These are phyloP conservation scores for Macaria liturata DNA, from an alignment of 2,888 invertebrate species.

Conservation along the genomic window DNA sequence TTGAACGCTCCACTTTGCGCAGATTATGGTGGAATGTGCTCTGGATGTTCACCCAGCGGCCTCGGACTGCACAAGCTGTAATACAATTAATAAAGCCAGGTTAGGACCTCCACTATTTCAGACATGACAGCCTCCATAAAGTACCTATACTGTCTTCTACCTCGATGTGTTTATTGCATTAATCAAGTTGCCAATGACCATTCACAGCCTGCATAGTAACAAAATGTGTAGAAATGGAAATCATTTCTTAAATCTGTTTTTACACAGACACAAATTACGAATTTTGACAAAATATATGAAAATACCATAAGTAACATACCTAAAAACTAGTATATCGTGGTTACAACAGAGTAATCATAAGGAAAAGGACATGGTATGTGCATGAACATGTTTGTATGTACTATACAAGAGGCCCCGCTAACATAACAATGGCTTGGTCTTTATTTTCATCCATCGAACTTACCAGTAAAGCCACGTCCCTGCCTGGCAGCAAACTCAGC, in stretches of 20 bases:
- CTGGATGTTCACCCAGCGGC: slow-evolving; percentile 52
- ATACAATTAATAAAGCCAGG: not conserved
- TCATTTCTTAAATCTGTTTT: no score
- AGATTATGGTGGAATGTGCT: slow-evolving; percentile 75
- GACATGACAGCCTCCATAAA: not conserved
- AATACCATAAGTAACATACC: no score
- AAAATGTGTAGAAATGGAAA: no score
- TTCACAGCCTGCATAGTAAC: not conserved
- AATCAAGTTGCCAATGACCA: no score
- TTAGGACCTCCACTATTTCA: not conserved
- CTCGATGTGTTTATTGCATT: no score
- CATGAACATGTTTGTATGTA: not conserved
- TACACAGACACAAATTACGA: no score
- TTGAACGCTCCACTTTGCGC: slow-evolving; percentile 62
- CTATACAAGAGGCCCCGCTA: not conserved
- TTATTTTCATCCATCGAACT: slow-evolving; percentile 13
- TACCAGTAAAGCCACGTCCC: slow-evolving; percentile 72
- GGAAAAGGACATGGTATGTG: no score
- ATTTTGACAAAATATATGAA: no score
- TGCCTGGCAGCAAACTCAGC: slow-evolving; percentile 71
- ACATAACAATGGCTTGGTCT: not conserved
- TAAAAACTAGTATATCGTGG: no score
- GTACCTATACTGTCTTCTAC: not conserved
- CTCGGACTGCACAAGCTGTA: slow-evolving; percentile 58
- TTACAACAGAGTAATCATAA: no score